Base-by-base conservation (phyloP, 1,140 invertebrate genomes). In the Lordiphosa clarofinis region DNA sequence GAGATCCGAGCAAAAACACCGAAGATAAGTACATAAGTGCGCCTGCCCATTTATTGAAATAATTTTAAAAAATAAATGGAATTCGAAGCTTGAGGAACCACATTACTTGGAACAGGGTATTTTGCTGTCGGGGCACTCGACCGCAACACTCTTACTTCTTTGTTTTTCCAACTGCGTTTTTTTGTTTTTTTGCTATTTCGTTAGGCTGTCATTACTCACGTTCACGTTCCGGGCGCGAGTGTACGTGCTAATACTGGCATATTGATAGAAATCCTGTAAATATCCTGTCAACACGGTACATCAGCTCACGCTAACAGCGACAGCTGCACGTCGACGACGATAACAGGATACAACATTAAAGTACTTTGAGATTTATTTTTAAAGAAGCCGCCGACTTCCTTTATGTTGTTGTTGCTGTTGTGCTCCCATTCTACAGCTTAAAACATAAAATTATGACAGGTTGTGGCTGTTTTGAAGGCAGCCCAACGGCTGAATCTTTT, bases 191-290 rank as follows among this genome's bases (percentile, higher is more conserved):
- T n/a, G 15, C 46, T 13, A 11, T 28, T 11, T n/a, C 24, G 36
- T 13, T 33, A 33, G 12, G 42, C 12, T 21, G 54, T 57, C 60
- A 65, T 69, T 73, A 64, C 72, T 73, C 57, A 73, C 50, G 60
- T 84, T 61, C 78, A 72, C 72, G 72, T 82, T 82, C 67, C 47
- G 76, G 59, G 36, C 24, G 57, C 49, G 57, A 40, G 56, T 56
- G 76, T 78, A 82, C 76, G 76, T 82, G 76, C 78, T 82, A 82
- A 82, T 82, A 64, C 62, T 37, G 73, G 46, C 54, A 73, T 82
- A 82, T 82, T 82, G 76, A 82, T 82, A 84, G 73, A 82, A 84
- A 84, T 81, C 76, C 76, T 82, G 76, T 82, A 72, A 73, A 76
- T 84, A 82, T 82, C 78, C 78, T 82, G 76, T 82, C 76, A 82